Base-by-base conservation (phyloP, 2,888 invertebrate genomes). In the Horisme vitalbata region DNA sequence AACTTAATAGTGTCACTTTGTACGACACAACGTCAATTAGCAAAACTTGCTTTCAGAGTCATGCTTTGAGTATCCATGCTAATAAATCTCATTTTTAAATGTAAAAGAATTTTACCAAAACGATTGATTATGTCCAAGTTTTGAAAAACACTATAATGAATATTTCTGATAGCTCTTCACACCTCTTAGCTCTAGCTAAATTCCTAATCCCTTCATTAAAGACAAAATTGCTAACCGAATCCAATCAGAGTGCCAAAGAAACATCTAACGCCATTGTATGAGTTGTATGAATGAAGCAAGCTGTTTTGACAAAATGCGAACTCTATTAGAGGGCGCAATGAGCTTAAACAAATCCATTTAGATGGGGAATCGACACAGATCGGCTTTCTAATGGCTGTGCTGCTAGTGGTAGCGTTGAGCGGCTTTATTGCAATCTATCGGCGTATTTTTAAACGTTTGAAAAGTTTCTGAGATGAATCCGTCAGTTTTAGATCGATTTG, bases 241-340 rank as follows among this genome's bases (percentile, higher is more conserved):
- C 45, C 34, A 52, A 52, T 55, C 35, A 50, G 21, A 41, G 14
- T 45, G 34, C 23, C 32, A 49, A 55, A 55, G 54, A 35, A 39
- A 33, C 45, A 12, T 28, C n/a, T 28, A 50, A 36, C 37, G 30
- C 41, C 26, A 35, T 31, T 41, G 50, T 21, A 43, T 41, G 41
- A 41, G 35, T 36, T 41, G 45, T 55, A 61, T 57, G 57, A 50
- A 51, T 60, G 41, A 48, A 52, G 44, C 49, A 59, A 67, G 61
- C 65, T 67, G 71, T 78, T 79, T 74, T 69, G 73, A 72, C 71
- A 76, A 76, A n/a, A 79, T 72, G 71, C 67, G 68, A 70, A 69
- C 69, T 69, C 68, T 71, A 71, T 76, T 71, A 68, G 55, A 57
- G 50, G 47, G 52, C 45, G 50, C 61, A 53, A 57, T 31, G 43